These are phyloP conservation scores for Laterallus jamaicensis DNA, from an alignment of 2,113 vertebrate genomes.

Conservation along the genomic window DNA sequence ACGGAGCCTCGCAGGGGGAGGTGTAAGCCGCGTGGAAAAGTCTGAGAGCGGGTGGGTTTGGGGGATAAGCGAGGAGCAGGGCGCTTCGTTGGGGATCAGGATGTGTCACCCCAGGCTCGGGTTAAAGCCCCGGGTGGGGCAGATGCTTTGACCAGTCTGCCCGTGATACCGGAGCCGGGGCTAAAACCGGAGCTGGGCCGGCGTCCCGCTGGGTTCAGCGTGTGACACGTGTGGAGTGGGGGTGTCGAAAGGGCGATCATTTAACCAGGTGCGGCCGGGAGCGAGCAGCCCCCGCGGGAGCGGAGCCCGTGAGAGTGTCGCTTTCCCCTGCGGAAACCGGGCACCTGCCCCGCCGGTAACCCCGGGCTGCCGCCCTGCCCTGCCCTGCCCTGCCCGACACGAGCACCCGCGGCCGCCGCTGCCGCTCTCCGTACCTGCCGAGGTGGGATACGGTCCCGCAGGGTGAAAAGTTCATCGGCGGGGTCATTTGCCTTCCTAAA, in stretches of 20 bases:
- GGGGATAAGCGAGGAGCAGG: neutral
- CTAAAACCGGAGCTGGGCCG: neutral
- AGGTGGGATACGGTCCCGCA: neutral
- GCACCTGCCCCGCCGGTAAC: constrained; percentile 64
- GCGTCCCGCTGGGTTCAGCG: neutral
- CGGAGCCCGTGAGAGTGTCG: neutral
- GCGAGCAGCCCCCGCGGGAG: neutral
- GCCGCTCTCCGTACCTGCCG: neutral
- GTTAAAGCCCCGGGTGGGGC: neutral
- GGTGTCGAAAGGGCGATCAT: neutral
- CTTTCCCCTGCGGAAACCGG: constrained; percentile 26
- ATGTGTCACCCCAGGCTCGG: neutral
- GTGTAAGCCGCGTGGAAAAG: neutral
- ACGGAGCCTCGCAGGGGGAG: neutral
- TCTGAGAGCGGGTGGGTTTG: neutral
- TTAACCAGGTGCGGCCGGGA: neutral
- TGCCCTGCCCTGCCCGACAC: neutral
- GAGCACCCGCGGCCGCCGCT: constrained; percentile 16
- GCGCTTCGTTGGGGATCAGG: neutral
- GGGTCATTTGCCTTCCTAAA: neutral
- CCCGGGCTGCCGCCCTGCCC: neutral
- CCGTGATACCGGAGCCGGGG: neutral
- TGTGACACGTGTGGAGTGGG: neutral
- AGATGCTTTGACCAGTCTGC: neutral
- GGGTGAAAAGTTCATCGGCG: neutral